phyloP scores from a whole-genome alignment of 2,113 vertebrate species.

The Jacana jacana region DNA sequence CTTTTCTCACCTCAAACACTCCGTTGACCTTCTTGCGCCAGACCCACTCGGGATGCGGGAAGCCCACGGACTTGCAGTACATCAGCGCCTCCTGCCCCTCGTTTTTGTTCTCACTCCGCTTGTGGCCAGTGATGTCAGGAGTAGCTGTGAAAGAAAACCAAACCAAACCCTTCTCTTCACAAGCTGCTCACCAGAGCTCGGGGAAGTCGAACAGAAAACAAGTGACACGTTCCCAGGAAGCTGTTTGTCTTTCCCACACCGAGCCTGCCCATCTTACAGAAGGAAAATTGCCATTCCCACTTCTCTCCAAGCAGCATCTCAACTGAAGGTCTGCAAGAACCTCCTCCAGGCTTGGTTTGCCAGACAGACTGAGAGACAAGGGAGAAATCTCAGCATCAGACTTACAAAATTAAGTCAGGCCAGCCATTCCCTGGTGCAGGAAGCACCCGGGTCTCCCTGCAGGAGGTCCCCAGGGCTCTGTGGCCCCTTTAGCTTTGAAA shows the following conservation, averaged over 20 bases:
- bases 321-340: background rate
- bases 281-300: background rate
- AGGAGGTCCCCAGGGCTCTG: background rate
- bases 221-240: background rate
- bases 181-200: background rate
- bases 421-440: accelerated
- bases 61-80: conserved; percentile 96
- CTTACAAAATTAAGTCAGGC: no score
- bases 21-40: conserved; percentile 88
- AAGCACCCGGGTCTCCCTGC: background rate
- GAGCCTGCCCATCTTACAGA: background rate
- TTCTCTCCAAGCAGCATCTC: background rate
- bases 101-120: conserved; percentile 95
- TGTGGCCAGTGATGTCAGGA: conserved; percentile 92
- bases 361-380: background rate
- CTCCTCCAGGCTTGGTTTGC: background rate
- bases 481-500: background rate
- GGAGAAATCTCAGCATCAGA: background rate
- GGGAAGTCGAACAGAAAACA: background rate
- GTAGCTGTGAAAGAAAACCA: conserved; percentile 73
- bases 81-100: conserved; percentile 91
- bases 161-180: background rate
- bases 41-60: conserved; percentile 90
- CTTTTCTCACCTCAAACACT: conserved; percentile 75
- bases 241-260: background rate